Base-by-base conservation (phyloP, 2,888 invertebrate species). In the Sinhomidia bicolor region DNA sequence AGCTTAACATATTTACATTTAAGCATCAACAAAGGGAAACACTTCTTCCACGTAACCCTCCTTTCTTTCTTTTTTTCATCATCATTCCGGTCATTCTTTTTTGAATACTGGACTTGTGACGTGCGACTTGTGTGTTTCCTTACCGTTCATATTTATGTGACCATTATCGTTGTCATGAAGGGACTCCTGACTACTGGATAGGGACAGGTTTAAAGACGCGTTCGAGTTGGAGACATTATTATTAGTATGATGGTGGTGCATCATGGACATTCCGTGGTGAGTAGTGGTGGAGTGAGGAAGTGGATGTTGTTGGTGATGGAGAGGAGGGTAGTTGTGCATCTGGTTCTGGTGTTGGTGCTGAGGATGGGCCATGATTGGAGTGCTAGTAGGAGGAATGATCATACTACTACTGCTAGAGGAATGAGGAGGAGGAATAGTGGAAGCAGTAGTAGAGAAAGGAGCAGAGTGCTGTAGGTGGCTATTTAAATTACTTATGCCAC, bases 71-170 rank as follows among this genome's bases (percentile, higher is more conserved):
- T n/a, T n/a, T n/a, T 7, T 36, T 36, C 36, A 36, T 36, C 36
- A 36, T 36, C 36, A 36, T 36, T 36, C 36, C 36, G 36, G 36
- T 36, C 36, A 36, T 47, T 47, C 14, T 47, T 47, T 7, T 57
- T 57, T 57, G 7, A 57, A 12, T 29, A 23, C 29, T 62, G 29
- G 62, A 29, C 62, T 62, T 29, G 10, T 29, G 12, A 7, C 23
- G 5, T 7, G 7, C 7, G 57, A 23, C 23, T 6, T 23, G 78
- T 60, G 20, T 9, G 36, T 51, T 71, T 23, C 44, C 88, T 88
- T 88, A 88, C 88, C 88, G 79, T 88, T 88, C 65, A 83, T 83
- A 78, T 68, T 76, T 54, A 36, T 51, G 81, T 76, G 76, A 47
- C 65, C 68, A 17, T 82, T 65, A 54, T 83, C 71, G 78, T 88